These are phyloP conservation scores for Calliphora vicina DNA, from an alignment of 1,140 invertebrate genomes.

Conservation along the genomic window DNA sequence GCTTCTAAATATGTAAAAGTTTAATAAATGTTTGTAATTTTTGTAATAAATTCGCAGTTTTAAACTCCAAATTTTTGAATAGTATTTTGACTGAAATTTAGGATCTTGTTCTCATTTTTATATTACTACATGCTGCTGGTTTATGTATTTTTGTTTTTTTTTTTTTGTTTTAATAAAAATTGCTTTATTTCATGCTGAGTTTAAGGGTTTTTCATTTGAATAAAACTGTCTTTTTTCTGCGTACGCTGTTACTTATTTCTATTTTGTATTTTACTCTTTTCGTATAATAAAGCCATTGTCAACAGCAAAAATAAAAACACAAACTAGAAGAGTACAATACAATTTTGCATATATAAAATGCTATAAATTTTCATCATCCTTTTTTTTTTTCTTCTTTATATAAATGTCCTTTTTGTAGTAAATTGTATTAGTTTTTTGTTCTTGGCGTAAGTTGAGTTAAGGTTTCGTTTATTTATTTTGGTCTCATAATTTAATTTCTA, in stretches of 20 bases:
- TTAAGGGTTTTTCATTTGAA: constrained; percentile 14
- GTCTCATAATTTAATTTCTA: not conserved
- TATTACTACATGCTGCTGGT: too few species aligned
- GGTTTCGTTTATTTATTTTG: not conserved
- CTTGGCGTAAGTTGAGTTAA: not conserved
- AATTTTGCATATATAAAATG: not conserved
- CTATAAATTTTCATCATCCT: not conserved
- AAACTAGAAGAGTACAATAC: not conserved
- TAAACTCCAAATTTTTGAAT: too few species aligned
- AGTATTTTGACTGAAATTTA: too few species aligned
- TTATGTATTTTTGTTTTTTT: too few species aligned
- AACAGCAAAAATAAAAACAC: not conserved
- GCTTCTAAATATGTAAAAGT: too few species aligned
- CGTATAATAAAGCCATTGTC: constrained; percentile 23
- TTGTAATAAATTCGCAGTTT: too few species aligned
- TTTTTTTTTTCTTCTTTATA: not conserved
- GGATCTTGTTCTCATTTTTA: too few species aligned
- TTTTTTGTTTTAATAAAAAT: not conserved
- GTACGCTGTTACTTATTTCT: not conserved
- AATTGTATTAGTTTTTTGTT: not conserved
- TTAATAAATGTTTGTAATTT: too few species aligned
- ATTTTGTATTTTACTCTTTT: not conserved
- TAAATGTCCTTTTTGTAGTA: constrained; percentile 1
- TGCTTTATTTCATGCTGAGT: constrained; percentile 15
- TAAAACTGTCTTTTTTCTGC: not conserved